Conservation (phyloP, 2,113 vertebrate genomes). For the Grammomys surdaster region DNA sequence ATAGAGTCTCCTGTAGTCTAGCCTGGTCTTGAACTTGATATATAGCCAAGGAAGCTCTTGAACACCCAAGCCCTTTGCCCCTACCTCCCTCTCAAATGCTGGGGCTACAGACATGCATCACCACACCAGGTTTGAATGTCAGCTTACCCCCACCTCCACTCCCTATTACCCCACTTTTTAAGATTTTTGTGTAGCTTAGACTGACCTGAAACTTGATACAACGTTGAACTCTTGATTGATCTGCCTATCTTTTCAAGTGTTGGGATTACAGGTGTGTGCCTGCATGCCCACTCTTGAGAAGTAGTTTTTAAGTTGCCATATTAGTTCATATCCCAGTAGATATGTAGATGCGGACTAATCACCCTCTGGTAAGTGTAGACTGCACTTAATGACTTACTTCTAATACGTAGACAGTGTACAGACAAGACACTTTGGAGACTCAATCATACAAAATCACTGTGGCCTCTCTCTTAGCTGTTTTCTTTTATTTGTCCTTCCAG, state of each 20-base stretch:
- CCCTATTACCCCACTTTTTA: neutral
- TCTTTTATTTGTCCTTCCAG: neutral
- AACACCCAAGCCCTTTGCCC: neutral
- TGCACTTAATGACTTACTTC: neutral
- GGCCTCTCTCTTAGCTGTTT: neutral
- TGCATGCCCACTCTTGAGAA: neutral
- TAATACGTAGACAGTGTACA: neutral
- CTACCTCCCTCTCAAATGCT: neutral
- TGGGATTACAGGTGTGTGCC: neutral
- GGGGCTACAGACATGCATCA: neutral
- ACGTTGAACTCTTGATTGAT: neutral
- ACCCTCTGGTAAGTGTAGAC: neutral
- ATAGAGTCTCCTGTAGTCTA: neutral
- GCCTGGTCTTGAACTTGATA: neutral
- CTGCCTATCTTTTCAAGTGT: too few species aligned
- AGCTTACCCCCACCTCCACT: neutral
- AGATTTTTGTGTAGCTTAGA: neutral
- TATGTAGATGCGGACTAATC: neutral
- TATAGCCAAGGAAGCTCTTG: neutral
- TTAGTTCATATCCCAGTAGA: neutral
- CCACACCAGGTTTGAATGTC: neutral
- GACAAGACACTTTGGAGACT: neutral
- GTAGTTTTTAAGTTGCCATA: slow-evolving; percentile 5
- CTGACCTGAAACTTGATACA: neutral
- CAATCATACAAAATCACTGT: neutral